A percentile compares a stretch with the other conserved stretches of the same genome.
Evolutionary conservation across 2,797 vertebrate genomes (phyloP).

Genomic region (Botia almorhae): DNA sequence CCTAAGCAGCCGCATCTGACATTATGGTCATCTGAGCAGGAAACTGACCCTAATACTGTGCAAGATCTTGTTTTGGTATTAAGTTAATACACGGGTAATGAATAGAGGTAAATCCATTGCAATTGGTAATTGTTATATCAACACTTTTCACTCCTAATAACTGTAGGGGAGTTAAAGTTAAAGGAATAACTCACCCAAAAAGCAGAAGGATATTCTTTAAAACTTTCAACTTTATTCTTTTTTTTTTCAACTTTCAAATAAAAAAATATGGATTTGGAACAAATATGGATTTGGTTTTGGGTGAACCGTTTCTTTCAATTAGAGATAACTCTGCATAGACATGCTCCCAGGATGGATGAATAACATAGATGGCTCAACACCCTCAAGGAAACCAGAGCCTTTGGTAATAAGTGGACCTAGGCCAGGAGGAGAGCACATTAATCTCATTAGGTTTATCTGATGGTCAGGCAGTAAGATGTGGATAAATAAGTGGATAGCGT

Average conservation of each 20-base stretch:
- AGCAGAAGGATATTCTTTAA: too few species aligned
- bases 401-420: constrained; percentile 19
- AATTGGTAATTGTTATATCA: constrained; percentile 16
- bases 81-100: constrained; percentile 27
- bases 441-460: constrained; percentile 58
- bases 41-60: not conserved
- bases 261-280: too few species aligned
- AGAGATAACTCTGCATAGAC: not conserved
- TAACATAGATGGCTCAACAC: constrained; percentile 29
- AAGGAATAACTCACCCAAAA: not conserved
- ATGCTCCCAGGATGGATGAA: constrained; percentile 18
- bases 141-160: not conserved
- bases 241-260: too few species aligned
- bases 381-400: constrained; percentile 47
- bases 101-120: constrained; percentile 20
- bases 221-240: too few species aligned
- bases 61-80: constrained; percentile 23
- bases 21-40: not conserved
- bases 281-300: not conserved
- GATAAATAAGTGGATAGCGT: constrained; percentile 49
- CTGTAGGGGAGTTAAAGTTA: not conserved
- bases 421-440: constrained; percentile 53
- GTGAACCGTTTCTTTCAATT: not conserved
- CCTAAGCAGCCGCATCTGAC: constrained; percentile 6
- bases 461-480: constrained; percentile 35